Evolutionary conservation across 2,888 invertebrate species (phyloP).

Genomic region (Drosophila pseudotalamancana): DNA sequence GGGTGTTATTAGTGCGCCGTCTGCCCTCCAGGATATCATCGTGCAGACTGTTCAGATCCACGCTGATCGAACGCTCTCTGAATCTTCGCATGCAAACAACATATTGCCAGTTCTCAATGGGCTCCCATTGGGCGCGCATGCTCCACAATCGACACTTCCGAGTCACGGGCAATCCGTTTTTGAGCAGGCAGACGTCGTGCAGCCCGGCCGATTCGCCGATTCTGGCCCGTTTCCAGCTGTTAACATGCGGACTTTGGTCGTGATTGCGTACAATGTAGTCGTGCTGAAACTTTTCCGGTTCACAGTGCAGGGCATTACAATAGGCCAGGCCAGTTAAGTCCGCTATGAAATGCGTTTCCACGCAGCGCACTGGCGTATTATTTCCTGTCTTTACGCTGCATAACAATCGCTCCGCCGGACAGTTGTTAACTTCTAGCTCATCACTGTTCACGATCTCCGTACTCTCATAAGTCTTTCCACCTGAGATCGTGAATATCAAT

Average conservation of each 20-base stretch:
- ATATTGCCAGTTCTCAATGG: constrained; percentile 61
- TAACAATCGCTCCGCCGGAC: constrained; percentile 20
- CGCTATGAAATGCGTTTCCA: background rate
- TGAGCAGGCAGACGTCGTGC: constrained; percentile 85
- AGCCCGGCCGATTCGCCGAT: constrained; percentile 85
- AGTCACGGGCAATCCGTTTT: constrained; percentile 86
- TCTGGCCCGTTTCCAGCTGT: constrained; percentile 62
- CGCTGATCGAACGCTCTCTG: constrained; percentile 61
- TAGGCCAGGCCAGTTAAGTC: constrained; percentile 10
- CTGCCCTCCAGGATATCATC: constrained; percentile 65
- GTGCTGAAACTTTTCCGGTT: constrained; percentile 60
- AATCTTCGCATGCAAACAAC: constrained; percentile 67
- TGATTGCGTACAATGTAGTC: constrained; percentile 55
- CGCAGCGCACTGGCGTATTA: constrained; percentile 2
- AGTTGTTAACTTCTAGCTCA: background rate
- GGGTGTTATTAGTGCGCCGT: constrained; percentile 28
- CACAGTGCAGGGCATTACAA: constrained; percentile 45
- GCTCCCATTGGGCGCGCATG: constrained; percentile 85
- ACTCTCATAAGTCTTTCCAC: background rate
- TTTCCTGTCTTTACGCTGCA: constrained; percentile 11
- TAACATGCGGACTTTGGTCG: constrained; percentile 56
- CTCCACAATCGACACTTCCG: constrained; percentile 86
- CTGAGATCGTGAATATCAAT: constrained; percentile 19
- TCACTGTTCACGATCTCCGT: background rate
- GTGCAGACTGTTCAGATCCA: constrained; percentile 67